Percentiles rank a stretch among this genome's conserved stretches.
phyloP scores from a whole-genome alignment of 2,113 vertebrate species.

The Eurypyga helias region DNA sequence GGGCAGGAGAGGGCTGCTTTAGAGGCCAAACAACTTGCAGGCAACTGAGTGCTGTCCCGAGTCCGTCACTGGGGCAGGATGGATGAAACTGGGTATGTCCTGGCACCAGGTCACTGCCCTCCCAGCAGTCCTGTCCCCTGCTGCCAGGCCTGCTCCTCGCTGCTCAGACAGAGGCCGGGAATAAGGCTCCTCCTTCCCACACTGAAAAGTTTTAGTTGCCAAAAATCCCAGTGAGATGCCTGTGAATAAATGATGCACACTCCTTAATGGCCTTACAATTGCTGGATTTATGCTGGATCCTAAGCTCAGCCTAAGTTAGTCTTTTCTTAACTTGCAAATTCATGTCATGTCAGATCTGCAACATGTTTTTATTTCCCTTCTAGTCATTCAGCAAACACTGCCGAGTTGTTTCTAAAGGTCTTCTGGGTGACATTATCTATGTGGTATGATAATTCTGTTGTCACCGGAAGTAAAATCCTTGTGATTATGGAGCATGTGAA shows the following conservation, averaged over 20 bases:
- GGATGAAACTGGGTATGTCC: neutral
- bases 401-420: neutral
- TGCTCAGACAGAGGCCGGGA: neutral
- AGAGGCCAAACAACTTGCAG: neutral
- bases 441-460: neutral
- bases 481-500: neutral
- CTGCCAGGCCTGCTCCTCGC: neutral
- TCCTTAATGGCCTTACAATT: neutral
- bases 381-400: neutral
- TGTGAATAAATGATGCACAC: neutral
- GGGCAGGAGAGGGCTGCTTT: neutral
- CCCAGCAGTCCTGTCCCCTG: neutral
- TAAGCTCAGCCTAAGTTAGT: neutral
- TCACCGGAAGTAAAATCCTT: neutral
- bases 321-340: neutral
- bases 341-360: neutral
- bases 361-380: neutral
- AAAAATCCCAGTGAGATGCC: neutral
- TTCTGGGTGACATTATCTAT: neutral
- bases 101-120: neutral
- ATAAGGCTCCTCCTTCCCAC: neutral
- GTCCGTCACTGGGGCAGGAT: neutral
- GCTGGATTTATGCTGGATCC: neutral
- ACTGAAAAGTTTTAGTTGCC: neutral
- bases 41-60: neutral